Base-by-base conservation (phyloP, 2,888 invertebrate species). In the Ethmia dodecea region DNA sequence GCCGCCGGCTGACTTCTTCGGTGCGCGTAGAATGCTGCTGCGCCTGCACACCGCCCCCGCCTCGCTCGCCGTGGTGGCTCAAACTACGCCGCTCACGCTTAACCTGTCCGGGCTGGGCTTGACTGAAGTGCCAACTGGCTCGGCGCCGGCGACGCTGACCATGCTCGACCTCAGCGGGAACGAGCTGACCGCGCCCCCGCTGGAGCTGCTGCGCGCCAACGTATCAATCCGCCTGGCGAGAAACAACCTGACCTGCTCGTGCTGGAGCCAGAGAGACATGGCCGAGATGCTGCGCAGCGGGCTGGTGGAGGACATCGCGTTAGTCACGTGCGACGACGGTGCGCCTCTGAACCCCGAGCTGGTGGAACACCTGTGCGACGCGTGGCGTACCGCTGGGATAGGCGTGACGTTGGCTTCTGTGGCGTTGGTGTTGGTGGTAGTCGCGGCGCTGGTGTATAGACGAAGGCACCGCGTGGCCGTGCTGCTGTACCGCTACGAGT, bases 181-280 rank as follows among this genome's bases (percentile, higher is more conserved):
- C 38, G n/a, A 1, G 1, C 35, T 57, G 5, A 27, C 18, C 1
- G 14, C 12, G 1, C 28, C 46, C 5, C 60, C 53, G 10, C 6
- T 24, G 3, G 33, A 25, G 0, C 9, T 49, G 30, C 31, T 50
- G 8, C 10, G 11, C 0, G 15, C 4, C 4, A 43, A 45, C 15
- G n/a, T 37, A 11, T 28, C 15, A 3, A 15, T 56, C 14, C 34
- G 31, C 3, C 30, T 61, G 5, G 39, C 50, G 4, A 29, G 33
- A 3, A 62, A 63, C 35, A 51, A 50, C 8, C 27, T 60, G 6
- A 32, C 8, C 3, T 63, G 64, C 37, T 39, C 43, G 16, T 62
- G 64, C 34, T 36, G 13, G 9, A 34, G 42, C 31, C 16, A 31
- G 1, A 37, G 28, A 3, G 38, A 33, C 14, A 26, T 54, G n/a